Percentiles rank a stretch among this genome's conserved stretches.
Conservation (phyloP, 2,888 invertebrate genomes). For the Trisateles emortualis region DNA sequence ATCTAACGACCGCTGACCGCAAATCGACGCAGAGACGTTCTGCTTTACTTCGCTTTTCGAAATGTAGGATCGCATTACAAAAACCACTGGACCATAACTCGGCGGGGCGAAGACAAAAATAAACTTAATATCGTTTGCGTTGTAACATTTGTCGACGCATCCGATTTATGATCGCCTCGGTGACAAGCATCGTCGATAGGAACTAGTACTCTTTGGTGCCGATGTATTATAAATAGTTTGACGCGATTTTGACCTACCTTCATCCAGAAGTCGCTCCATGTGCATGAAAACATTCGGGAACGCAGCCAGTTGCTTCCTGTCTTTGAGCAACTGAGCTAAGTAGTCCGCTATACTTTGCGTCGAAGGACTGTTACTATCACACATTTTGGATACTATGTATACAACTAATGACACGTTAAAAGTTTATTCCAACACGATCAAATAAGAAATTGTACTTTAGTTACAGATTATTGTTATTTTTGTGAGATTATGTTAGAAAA, state of each 20-base stretch:
- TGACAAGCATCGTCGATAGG: slow-evolving; percentile 74
- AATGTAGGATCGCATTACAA: slow-evolving; percentile 84
- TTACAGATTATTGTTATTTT: slow-evolving; percentile 84
- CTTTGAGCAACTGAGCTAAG: slow-evolving; percentile 99
- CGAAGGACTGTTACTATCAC: slow-evolving; percentile 89
- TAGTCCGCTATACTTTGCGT: slow-evolving; percentile 99
- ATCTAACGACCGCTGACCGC: slow-evolving; percentile 80
- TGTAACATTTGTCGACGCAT: slow-evolving; percentile 84
- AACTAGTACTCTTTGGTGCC: slow-evolving; percentile 54
- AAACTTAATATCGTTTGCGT: slow-evolving; percentile 86
- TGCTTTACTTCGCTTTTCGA: slow-evolving; percentile 81
- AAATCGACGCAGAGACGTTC: slow-evolving; percentile 76
- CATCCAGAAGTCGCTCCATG: slow-evolving; percentile 99
- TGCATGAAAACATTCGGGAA: slow-evolving; percentile 99
- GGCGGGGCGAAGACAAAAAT: slow-evolving; percentile 85
- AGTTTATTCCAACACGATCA: slow-evolving; percentile 77
- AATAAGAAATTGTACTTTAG: slow-evolving; percentile 81
- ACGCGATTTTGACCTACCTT: slow-evolving; percentile 91
- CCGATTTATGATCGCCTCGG: slow-evolving; percentile 78
- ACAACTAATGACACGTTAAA: slow-evolving; percentile 80
- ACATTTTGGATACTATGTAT: slow-evolving; percentile 81
- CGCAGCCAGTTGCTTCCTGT: slow-evolving; percentile 99
- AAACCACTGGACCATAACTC: slow-evolving; percentile 86
- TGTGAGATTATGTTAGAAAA: slow-evolving; percentile 85
- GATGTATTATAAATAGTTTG: slow-evolving; percentile 65